phyloP scores from a whole-genome alignment of 2,888 invertebrate genomes.

The Mythimna lalbum region DNA sequence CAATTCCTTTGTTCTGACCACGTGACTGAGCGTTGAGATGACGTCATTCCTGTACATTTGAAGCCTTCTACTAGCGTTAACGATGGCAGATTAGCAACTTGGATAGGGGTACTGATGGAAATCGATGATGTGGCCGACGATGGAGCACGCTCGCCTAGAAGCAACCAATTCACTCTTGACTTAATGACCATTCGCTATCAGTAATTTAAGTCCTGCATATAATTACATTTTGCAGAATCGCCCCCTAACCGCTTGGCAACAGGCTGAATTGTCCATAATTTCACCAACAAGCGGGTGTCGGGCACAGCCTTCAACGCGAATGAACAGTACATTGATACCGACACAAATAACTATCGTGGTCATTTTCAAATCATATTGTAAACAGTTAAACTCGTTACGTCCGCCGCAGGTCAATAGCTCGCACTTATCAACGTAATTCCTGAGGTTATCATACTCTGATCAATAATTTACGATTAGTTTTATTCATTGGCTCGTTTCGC shows the following conservation, averaged over 20 bases:
- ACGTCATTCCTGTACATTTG: no score
- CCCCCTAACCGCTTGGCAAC: neutral
- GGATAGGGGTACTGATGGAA: no score
- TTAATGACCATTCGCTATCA: neutral
- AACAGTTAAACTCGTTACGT: slow-evolving; percentile 49
- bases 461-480: slow-evolving; percentile 19
- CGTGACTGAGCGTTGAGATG: no score
- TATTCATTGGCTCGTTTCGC: slow-evolving; percentile 9
- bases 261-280: neutral
- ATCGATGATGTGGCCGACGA: no score
- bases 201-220: neutral
- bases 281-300: slow-evolving; percentile 4
- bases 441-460: slow-evolving; percentile 42
- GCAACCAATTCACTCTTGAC: no score
- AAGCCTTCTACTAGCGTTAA: no score
- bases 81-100: no score
- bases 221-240: slow-evolving; percentile 1
- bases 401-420: slow-evolving; percentile 57
- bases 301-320: slow-evolving; percentile 23
- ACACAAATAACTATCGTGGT: slow-evolving; percentile 35
- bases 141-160: no score
- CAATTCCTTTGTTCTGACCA: no score
- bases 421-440: slow-evolving; percentile 35
- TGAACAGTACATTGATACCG: slow-evolving; percentile 51
- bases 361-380: slow-evolving; percentile 52